phyloP scores from a whole-genome alignment of 2,797 vertebrate genomes.

The Antrozous pallidus region DNA sequence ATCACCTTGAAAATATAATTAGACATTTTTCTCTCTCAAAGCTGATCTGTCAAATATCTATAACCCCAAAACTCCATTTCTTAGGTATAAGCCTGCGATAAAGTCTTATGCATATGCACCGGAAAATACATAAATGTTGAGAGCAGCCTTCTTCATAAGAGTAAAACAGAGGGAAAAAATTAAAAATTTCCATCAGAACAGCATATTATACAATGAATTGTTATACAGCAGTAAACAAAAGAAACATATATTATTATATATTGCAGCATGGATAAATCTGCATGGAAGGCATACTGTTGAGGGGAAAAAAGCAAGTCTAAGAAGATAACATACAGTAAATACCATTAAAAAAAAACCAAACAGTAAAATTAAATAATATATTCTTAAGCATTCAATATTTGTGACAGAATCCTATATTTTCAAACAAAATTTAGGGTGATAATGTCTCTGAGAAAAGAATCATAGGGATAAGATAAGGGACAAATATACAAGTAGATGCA shows the following conservation, averaged over 20 bases:
- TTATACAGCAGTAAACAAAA: neutral
- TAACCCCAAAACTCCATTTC: neutral
- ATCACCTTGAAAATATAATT: conserved; percentile 21
- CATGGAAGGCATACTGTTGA: neutral
- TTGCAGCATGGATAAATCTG: neutral
- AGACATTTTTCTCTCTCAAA: neutral
- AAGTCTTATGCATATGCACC: neutral
- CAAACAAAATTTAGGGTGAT: neutral
- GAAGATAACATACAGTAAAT: neutral
- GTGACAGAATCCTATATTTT: neutral
- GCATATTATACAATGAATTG: neutral
- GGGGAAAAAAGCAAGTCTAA: conserved; percentile 22
- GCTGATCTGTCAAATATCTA: neutral
- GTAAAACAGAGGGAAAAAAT: neutral
- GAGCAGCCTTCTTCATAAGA: neutral
- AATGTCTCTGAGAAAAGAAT: neutral
- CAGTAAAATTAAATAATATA: neutral
- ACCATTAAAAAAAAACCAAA: neutral
- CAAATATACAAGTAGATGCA: neutral
- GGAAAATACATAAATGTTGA: neutral
- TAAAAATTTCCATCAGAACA: neutral
- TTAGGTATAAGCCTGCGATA: neutral
- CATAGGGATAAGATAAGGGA: neutral
- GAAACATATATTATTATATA: neutral
- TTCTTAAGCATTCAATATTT: neutral